These are phyloP conservation scores for Sylvicapra grimmia DNA, from an alignment of 2,113 vertebrate species.

Conservation along the genomic window DNA sequence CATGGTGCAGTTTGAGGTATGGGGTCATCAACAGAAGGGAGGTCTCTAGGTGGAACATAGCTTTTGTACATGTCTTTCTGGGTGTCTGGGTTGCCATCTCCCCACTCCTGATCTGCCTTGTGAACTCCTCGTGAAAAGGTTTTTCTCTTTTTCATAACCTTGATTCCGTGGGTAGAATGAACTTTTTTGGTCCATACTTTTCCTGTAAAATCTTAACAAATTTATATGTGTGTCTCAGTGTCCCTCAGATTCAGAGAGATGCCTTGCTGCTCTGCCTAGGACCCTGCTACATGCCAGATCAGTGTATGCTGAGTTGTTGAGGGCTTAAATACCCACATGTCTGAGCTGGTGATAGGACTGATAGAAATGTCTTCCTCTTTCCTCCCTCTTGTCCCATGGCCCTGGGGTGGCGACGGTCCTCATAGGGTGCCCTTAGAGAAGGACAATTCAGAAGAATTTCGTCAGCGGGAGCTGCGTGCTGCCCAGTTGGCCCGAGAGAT, in stretches of 20 bases:
- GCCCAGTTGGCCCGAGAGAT: slow-evolving; percentile 90
- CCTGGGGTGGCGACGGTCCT: neutral
- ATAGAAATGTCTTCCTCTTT: neutral
- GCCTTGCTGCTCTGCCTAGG: neutral
- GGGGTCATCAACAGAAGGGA: neutral
- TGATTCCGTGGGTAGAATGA: neutral
- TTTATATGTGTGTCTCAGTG: neutral
- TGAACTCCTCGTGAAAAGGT: neutral
- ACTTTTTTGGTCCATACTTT: neutral
- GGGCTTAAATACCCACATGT: neutral
- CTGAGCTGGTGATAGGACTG: neutral
- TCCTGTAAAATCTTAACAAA: neutral
- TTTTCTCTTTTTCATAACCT: neutral
- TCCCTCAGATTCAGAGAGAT: neutral
- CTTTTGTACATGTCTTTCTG: neutral
- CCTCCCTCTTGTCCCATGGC: neutral
- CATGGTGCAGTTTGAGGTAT: neutral
- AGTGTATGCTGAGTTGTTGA: neutral
- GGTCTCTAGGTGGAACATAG: neutral
- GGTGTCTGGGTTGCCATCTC: neutral
- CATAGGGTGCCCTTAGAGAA: slow-evolving; percentile 88
- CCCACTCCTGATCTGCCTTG: neutral
- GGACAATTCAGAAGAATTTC: slow-evolving; percentile 86
- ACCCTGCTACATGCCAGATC: neutral
- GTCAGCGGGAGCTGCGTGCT: slow-evolving; percentile 88